Evolutionary conservation across 2,888 invertebrate genomes (phyloP), one percentile per base, ranked within the genome.

Genomic region (Orthosia incerta): DNA sequence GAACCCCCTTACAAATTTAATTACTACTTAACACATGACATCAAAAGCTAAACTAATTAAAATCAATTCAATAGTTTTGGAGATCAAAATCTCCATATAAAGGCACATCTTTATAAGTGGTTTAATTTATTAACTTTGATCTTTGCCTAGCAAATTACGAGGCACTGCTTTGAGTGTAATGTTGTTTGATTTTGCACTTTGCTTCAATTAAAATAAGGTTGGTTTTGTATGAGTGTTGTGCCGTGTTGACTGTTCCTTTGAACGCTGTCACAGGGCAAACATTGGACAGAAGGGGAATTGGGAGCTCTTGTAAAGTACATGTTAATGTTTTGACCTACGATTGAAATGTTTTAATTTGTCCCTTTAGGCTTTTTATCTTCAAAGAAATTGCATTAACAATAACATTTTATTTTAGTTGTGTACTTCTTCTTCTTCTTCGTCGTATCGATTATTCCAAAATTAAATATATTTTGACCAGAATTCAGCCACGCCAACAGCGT

Each of bases 71-170:
- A 79, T 78, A 76, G 74, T 85, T 79, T 75, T n/a, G 16, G 65
- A 71, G 80, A 85, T 83, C 69, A 61, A 63, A 72, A 70, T 76
- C 68, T 62, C 53, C 63, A 64, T 77, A 71, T 73, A 77, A 57
- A 72, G 79, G 63, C 69, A 72, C 55, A 77, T 86, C 71, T 84
- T 81, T 84, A 74, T 74, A 74, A 74, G 66, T 85, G 83, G 82
- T 85, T 86, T 85, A 85, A 82, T 86, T 85, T 86, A 86, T 85
- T 72, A 77, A 75, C 85, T 86, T 85, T 86, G 87, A 85, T 85
- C 85, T 76, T 64, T 76, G 70, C 75, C 64, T 46, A 18, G 75
- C 67, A 74, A 85, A 86, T 85, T 75, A 84, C 71, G 51, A 26
- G 53, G 67, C 45, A 59, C 45, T 46, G 63, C 51, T 74, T 74